A percentile compares a stretch with the other conserved stretches of the same genome.
Evolutionary conservation across 2,797 vertebrate genomes (phyloP).

Genomic region (Gephyroberyx darwinii): DNA sequence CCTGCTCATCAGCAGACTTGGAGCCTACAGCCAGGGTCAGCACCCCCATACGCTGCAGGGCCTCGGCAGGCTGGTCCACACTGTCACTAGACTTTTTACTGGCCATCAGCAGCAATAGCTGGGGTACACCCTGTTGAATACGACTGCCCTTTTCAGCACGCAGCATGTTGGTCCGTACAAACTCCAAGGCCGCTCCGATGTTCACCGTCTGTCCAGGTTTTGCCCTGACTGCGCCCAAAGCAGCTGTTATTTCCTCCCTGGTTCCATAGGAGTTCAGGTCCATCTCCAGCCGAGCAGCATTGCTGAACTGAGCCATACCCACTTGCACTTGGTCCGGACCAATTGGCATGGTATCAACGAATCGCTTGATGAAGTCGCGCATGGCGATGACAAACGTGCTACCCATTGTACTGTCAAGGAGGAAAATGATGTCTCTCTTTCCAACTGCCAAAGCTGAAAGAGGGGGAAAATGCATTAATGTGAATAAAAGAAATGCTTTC

Average conservation of each 20-base stretch:
- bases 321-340: constrained; percentile 90
- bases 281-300: constrained; percentile 83
- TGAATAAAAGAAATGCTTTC: constrained; percentile 9
- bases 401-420: constrained; percentile 92
- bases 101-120: constrained; percentile 88
- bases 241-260: constrained; percentile 74
- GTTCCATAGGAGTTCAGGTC: constrained; percentile 83
- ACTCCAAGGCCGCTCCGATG: constrained; percentile 89
- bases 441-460: constrained; percentile 87
- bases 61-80: constrained; percentile 77
- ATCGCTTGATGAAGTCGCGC: constrained; percentile 86
- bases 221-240: constrained; percentile 80
- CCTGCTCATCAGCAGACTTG: constrained; percentile 74
- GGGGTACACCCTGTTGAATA: constrained; percentile 82
- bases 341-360: constrained; percentile 88
- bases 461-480: constrained; percentile 39
- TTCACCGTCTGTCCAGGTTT: constrained; percentile 76
- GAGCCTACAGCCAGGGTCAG: constrained; percentile 86
- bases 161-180: constrained; percentile 86
- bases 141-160: constrained; percentile 84
- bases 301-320: constrained; percentile 86
- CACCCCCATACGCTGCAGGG: constrained; percentile 83
- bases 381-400: constrained; percentile 75
- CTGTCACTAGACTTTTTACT: constrained; percentile 88
- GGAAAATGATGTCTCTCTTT: constrained; percentile 95